A percentile compares a stretch with the other conserved stretches of the same genome.
These are phyloP conservation scores for Antigone vipio DNA, from an alignment of 2,113 vertebrate species.

Conservation along the genomic window DNA sequence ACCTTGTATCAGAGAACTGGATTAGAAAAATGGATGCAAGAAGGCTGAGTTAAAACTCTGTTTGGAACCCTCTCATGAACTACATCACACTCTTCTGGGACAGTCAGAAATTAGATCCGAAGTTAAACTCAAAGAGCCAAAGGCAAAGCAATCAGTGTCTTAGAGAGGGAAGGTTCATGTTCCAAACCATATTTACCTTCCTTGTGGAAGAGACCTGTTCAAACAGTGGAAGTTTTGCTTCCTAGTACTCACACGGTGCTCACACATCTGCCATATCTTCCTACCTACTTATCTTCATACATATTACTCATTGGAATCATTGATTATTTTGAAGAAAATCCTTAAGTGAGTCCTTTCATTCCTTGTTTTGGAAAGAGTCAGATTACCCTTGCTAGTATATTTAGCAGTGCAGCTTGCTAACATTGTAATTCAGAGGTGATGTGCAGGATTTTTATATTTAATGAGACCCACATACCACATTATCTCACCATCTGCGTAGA, in stretches of 20 bases:
- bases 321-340: conserved; percentile 14
- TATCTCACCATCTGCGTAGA: conserved; percentile 50
- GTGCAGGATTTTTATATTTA: conserved; percentile 48
- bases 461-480: conserved; percentile 41
- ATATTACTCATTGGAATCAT: not conserved
- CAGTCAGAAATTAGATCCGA: not conserved
- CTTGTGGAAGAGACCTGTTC: not conserved
- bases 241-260: not conserved
- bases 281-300: not conserved
- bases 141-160: not conserved
- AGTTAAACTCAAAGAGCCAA: not conserved
- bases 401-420: conserved; percentile 2
- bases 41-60: not conserved
- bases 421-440: conserved; percentile 30
- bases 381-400: not conserved
- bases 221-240: not conserved
- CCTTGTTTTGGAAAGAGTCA: not conserved
- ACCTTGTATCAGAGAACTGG: not conserved
- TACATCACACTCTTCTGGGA: not conserved
- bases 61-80: not conserved
- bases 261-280: not conserved
- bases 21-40: not conserved
- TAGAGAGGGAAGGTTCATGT: not conserved
- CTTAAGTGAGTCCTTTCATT: not conserved
- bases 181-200: not conserved